phyloP scores from a whole-genome alignment of 2,113 vertebrate genomes.

The Cranoglanis bouderius region DNA sequence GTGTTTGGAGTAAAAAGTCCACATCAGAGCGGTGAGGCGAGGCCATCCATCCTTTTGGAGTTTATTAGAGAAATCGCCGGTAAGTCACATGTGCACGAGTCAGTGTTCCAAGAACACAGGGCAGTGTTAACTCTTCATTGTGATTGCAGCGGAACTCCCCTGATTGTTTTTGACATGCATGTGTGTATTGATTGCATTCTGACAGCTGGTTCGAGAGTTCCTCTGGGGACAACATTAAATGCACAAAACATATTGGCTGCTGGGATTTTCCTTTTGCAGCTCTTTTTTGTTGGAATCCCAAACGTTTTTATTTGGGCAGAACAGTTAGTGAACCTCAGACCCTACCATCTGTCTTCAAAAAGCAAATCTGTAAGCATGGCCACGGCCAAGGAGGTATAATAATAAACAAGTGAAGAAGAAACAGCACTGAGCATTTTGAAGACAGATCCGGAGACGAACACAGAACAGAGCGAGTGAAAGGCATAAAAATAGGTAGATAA shows the following conservation, averaged over 20 bases:
- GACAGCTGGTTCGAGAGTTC: constrained; percentile 28
- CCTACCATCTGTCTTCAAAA: constrained; percentile 43
- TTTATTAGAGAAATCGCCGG: constrained; percentile 42
- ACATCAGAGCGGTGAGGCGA: constrained; percentile 35
- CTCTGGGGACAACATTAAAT: not conserved
- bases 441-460: constrained; percentile 7
- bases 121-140: not conserved
- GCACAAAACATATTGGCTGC: constrained; percentile 24
- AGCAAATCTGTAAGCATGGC: constrained; percentile 20
- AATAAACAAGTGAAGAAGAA: constrained; percentile 45
- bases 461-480: constrained; percentile 4
- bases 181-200: constrained; percentile 22
- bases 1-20: constrained; percentile 34
- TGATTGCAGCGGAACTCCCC: constrained; percentile 26
- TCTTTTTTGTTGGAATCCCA: constrained; percentile 10
- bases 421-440: not conserved
- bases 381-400: constrained; percentile 23
- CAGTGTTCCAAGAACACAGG: constrained; percentile 14
- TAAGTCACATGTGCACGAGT: not conserved
- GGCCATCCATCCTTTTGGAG: constrained; percentile 40
- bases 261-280: constrained; percentile 18
- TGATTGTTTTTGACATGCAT: constrained; percentile 44
- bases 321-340: constrained; percentile 43
- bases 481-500: constrained; percentile 36
- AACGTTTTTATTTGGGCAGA: constrained; percentile 42